Percentiles rank a stretch among this genome's conserved stretches.
Evolutionary conservation across 2,888 invertebrate genomes (phyloP).

Genomic region (Nephrotoma guestfalica): DNA sequence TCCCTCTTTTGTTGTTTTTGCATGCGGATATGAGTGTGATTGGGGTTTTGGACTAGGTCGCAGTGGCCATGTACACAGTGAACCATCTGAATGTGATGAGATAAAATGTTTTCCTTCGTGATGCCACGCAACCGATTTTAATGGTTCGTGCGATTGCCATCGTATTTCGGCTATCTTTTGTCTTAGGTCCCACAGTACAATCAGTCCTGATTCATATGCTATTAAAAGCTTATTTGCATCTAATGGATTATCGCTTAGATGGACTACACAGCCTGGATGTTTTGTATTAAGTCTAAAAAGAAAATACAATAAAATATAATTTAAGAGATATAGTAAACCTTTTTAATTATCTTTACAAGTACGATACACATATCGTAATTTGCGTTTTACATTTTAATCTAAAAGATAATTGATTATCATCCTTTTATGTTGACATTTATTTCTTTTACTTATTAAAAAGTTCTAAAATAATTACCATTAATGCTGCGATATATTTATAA

Average conservation of each 20-base stretch:
- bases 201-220: slow-evolving; percentile 87
- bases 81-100: slow-evolving; percentile 91
- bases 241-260: slow-evolving; percentile 91
- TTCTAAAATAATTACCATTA: neutral
- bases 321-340: neutral
- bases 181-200: slow-evolving; percentile 93
- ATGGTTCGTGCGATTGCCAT: slow-evolving; percentile 58
- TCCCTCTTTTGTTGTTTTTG: slow-evolving; percentile 83
- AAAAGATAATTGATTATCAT: neutral
- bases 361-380: neutral
- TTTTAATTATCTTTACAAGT: neutral
- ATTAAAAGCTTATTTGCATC: slow-evolving; percentile 92
- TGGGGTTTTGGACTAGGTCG: slow-evolving; percentile 62
- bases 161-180: slow-evolving; percentile 74
- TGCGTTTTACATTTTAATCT: neutral
- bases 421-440: neutral
- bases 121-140: slow-evolving; percentile 90
- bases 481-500: neutral
- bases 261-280: slow-evolving; percentile 93
- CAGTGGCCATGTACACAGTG: slow-evolving; percentile 84
- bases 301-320: slow-evolving; percentile 16
- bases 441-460: neutral
- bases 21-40: slow-evolving; percentile 79
- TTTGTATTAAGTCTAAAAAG: slow-evolving; percentile 76
- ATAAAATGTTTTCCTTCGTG: slow-evolving; percentile 96